phyloP scores from a whole-genome alignment of 23 tunicate genomes.

The Clavelina lepadiformis region DNA sequence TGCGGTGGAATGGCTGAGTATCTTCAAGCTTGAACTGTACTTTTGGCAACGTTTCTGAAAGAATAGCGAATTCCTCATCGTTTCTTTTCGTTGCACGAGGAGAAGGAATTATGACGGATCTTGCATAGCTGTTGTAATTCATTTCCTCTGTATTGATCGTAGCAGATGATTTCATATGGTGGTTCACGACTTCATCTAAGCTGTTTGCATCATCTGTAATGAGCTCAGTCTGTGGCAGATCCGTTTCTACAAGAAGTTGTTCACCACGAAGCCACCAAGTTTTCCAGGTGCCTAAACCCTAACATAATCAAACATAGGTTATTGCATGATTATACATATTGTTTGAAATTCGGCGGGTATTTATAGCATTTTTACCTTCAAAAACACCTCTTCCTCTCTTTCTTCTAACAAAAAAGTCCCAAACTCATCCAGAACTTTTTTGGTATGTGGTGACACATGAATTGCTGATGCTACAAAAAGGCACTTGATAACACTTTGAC shows the following conservation, averaged over 20 bases:
- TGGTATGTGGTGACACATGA: constrained; percentile 61
- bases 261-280: constrained; percentile 87
- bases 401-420: constrained; percentile 32
- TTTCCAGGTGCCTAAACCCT: constrained; percentile 85
- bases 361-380: no score
- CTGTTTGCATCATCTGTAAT: no score
- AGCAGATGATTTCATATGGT: no score
- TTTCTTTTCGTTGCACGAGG: background rate
- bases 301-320: no score
- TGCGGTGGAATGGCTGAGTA: background rate
- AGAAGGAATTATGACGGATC: background rate
- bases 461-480: constrained; percentile 50
- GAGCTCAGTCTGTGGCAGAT: no score
- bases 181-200: no score
- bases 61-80: background rate
- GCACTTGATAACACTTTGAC: no score
- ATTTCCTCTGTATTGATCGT: no score
- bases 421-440: constrained; percentile 64
- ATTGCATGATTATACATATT: no score
- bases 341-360: no score
- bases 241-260: background rate
- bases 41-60: background rate
- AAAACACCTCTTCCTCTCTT: constrained; percentile 26
- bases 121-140: no score
- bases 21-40: constrained; percentile 17